Base-by-base conservation (phyloP, 2,888 invertebrate species). In the Nomada flava region DNA sequence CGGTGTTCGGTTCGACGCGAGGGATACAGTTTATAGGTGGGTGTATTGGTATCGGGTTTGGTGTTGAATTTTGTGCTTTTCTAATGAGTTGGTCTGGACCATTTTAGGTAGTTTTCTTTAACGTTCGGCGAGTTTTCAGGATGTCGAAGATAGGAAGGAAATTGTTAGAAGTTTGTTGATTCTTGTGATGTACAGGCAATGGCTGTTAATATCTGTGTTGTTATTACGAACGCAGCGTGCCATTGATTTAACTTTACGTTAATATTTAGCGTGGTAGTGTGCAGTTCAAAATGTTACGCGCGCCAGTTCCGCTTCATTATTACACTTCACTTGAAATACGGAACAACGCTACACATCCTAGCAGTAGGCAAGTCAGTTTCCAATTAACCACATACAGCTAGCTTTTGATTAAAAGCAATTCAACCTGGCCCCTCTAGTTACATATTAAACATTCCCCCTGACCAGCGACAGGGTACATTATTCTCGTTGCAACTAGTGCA, bases 361-460 rank as follows among this genome's bases (percentile, higher is more conserved):
- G 4, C 13, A 1, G 57, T 47, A 59, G 47, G 26, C 44, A 64
- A 44, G 44, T 10, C n/a, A 72, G 64, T 10, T 55, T 26, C 44
- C 55, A 64, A 20, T 64, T 44, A 72, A 53, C 72, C 26, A n/a
- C 15, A 26, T 15, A n/a, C 44, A 29, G 13, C 11, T 0, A 15
- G 60, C 7, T 20, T 26, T 53, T 53, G 42, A 26, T 42, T 52
- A 62, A 60, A 62, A 62, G 23, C 53, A 23, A 72, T 26, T n/a
- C 5, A 2, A 36, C 15, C 26, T 23, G n/a, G 15, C 63, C 44
- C 26, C 42, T 2, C 44, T 44, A 13, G 62, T 53, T 63, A 42
- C 42, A 26, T 55, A 44, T 72, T 55, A 63, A 68, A 68, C 67
- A 44, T 68, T 44, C 44, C 67, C 23, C 55, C 55, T 15, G 15